A percentile compares a stretch with the other conserved stretches of the same genome.
phyloP scores from a whole-genome alignment of 1,140 invertebrate species.

The Triops cancriformis region DNA sequence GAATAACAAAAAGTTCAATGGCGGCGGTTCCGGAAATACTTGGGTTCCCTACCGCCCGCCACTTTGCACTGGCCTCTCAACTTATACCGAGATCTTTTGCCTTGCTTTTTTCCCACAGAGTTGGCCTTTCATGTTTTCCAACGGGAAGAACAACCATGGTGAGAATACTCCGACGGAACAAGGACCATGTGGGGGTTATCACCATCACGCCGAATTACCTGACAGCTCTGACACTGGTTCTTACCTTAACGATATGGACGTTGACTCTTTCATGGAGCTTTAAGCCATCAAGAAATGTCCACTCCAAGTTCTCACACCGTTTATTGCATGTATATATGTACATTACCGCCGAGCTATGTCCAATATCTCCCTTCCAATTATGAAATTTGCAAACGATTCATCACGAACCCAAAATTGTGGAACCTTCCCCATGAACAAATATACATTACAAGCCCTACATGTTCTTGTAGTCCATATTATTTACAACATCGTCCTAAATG shows the following conservation, averaged over 20 bases:
- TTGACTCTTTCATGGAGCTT: background rate
- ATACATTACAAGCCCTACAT: too few relatives aligned
- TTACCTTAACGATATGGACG: background rate
- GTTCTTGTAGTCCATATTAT: too few relatives aligned
- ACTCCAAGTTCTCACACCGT: background rate
- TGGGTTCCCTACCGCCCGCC: background rate
- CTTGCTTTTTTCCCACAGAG: slow-evolving; percentile 1
- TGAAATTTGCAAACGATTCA: too few relatives aligned
- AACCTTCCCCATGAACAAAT: too few relatives aligned
- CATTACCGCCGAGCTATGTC: background rate
- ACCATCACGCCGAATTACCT: background rate
- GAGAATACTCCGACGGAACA: background rate
- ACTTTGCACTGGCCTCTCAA: background rate
- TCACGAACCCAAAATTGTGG: too few relatives aligned
- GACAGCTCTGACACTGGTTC: background rate
- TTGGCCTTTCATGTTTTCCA: slow-evolving; percentile 13
- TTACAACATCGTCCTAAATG: too few relatives aligned
- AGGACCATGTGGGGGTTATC: background rate
- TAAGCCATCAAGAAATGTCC: background rate
- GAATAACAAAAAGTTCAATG: background rate
- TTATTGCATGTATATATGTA: background rate
- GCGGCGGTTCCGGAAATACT: slow-evolving; percentile 12
- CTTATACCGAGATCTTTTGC: background rate
- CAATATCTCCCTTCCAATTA: too few relatives aligned
- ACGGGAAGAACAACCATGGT: background rate